Base-by-base conservation (phyloP, 2,797 vertebrate genomes). In the Borostomias antarcticus region DNA sequence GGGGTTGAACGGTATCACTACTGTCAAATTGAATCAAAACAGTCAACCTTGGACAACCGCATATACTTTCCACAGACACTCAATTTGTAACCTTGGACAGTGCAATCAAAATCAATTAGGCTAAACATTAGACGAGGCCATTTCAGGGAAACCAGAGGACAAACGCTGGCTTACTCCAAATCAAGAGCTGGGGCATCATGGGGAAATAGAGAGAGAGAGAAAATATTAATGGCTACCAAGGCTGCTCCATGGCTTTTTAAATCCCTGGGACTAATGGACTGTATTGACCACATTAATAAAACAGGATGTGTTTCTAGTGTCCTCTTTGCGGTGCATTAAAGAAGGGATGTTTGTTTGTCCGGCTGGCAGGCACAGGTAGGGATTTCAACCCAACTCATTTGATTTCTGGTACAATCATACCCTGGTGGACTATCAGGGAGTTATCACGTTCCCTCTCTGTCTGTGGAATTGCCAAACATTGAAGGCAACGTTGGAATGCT, bases 261-360 rank as follows among this genome's bases (percentile, higher is more conserved):
- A 90, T 89, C 78, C 72, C 43, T 59, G 73, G 69, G 78, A 79
- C 87, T 93, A 91, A 93, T 91, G 87, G 89, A 88, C 87, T 86
- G 80, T 89, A 90, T 91, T 92, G 89, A 91, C 84, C 85, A 78
- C 87, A 91, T 91, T 86, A 91, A 91, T 91, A 89, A 91, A 89
- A 91, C 81, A 91, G 88, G 86, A 90, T n/a, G n/a, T n/a, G n/a
- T n/a, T n/a, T n/a, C n/a, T n/a, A n/a, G n/a, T n/a, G n/a, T n/a
- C n/a, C n/a, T n/a, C 77, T 85, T 81, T 62, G 73, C 82, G 77
- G 83, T 90, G 89, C 88, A 90, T 89, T 91, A 90, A 85, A 76
- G 48, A 32, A 62, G 65, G 79, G 84, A 77, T 77, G 82, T 88
- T 88, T 85, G 81, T 87, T 85, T 85, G 74, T 83, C 77, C 70